Base-by-base conservation (phyloP, 53 echinoderm and acorn worm genomes). In the Stichopus horrens region DNA sequence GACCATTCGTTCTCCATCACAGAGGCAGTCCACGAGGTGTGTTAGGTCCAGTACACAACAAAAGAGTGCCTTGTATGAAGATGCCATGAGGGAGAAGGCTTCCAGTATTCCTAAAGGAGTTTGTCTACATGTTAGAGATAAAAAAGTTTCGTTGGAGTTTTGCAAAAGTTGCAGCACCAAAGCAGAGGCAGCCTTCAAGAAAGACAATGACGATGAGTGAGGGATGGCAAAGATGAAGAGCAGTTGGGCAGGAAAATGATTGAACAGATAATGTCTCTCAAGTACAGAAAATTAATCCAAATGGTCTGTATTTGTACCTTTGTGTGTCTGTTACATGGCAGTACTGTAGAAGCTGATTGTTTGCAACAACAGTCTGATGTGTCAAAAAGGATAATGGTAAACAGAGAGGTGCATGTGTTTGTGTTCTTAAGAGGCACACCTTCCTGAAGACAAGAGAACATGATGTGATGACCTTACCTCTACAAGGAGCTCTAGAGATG, bases 51-150 rank as follows among this genome's bases (percentile, higher is more conserved):
- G 58, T 53, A 52, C 5, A 4, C 53, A 8, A 1, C 52, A 52
- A 14, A 85, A 52, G 65, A 85, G 85, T 52, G 88, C 88, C 21
- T 88, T 88, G 53, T 75, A 75, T 57, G 88, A 88, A 76, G 74
- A 54, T 18, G 74, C 74, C 20, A 14, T 54, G 75, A 87, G 75
- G 23, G 75, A 87, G 56, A 87, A 87, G 13, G 16, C 57, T 4
- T 54, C 93, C 7, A 54, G 51, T 23, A 86, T 89, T 60, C 73
- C 23, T 16, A 89, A 77, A 74, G 95, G 95, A 8, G 90, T 95
- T 23, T 95, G 95, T 74, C 86, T 95, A 21, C 95, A 95, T 75
- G 95, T 95, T n/a, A 91, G 86, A 23, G 89, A 88, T 57, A 87
- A 84, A 21, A 86, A 75, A 57, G 95, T 95, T 7, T 93, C 95